Conservation (phyloP, 2,888 invertebrate genomes). For the Tholera decimalis region DNA sequence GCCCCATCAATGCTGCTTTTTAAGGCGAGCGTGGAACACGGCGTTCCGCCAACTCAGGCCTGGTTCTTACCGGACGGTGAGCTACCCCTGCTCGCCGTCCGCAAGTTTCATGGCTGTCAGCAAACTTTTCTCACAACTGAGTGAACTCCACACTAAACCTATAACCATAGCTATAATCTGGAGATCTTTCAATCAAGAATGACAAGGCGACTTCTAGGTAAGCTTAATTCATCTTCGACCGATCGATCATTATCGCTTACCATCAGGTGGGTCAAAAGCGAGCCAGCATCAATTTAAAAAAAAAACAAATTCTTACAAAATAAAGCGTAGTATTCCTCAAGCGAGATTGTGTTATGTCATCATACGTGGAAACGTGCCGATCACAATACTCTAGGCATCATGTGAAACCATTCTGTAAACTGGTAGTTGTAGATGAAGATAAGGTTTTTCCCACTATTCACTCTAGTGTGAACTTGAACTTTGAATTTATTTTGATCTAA, state of each 20-base stretch:
- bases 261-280: too few species aligned
- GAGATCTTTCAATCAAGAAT: too few species aligned
- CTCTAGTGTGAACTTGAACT: slow-evolving; percentile 54
- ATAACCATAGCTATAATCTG: too few species aligned
- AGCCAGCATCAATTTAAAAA: too few species aligned
- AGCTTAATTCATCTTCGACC: too few species aligned
- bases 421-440: slow-evolving; percentile 42
- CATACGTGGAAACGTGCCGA: slow-evolving; percentile 29
- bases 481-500: slow-evolving; percentile 9
- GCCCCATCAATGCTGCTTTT: too few species aligned
- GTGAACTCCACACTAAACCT: not conserved
- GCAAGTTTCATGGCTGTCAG: not conserved
- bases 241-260: too few species aligned
- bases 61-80: too few species aligned
- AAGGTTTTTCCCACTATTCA: slow-evolving; percentile 49
- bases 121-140: not conserved
- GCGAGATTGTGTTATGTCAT: slow-evolving; percentile 21
- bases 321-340: slow-evolving; percentile 9
- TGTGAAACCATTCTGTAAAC: slow-evolving; percentile 23
- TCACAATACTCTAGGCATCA: slow-evolving; percentile 26
- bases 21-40: too few species aligned
- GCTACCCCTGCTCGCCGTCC: too few species aligned
- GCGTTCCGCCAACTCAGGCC: too few species aligned
- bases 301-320: slow-evolving; percentile 3
- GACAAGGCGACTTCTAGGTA: too few species aligned